Evolutionary conservation across 2,888 invertebrate genomes (phyloP), one percentile per base, ranked within the genome.

Genomic region (Clanis bilineata): DNA sequence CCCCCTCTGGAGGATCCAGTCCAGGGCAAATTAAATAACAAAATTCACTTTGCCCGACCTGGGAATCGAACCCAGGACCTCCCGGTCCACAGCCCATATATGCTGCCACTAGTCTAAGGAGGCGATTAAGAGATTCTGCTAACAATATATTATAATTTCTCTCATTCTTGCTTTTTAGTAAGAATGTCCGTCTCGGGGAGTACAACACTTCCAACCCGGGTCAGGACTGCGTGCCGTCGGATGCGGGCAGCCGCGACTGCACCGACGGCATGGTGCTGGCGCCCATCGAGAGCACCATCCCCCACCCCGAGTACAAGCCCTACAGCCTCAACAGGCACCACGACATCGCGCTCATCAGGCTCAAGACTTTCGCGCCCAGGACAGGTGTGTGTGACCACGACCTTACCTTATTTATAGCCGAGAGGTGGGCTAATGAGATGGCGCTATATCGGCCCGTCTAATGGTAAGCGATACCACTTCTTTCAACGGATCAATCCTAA

Each of bases 321-420:
- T 7, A 15, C 15, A 23, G 15, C 25, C 1, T 15, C 0, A 62
- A 71, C 12, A 72, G 71, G 58, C 71, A 75, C 39, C 65, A 87
- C 62, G 93, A 93, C 67, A 90, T 93, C 15, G 93, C 92, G 1
- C 66, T 93, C 38, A 72, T 93, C 32, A 85, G 88, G 61, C 66
- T 93, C 55, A 77, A 71, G 32, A 72, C 73, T 43, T 68, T 76
- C 4, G 88, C 86, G 2, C 83, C 80, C 18, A 85, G 86, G 64
- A 83, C 89, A 64, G 85, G 93, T 93, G 70, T 69, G 59, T 56
- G 12, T 32, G 18, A 9, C n/a, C n/a, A n/a, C n/a, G n/a, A n/a
- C n/a, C n/a, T n/a, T n/a, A n/a, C n/a, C n/a, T n/a, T n/a, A n/a
- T n/a, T n/a, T n/a, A n/a, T n/a, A n/a, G n/a, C n/a, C n/a, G n/a